phyloP scores from a whole-genome alignment of 2,888 invertebrate species.

The Artemia sp. region DNA sequence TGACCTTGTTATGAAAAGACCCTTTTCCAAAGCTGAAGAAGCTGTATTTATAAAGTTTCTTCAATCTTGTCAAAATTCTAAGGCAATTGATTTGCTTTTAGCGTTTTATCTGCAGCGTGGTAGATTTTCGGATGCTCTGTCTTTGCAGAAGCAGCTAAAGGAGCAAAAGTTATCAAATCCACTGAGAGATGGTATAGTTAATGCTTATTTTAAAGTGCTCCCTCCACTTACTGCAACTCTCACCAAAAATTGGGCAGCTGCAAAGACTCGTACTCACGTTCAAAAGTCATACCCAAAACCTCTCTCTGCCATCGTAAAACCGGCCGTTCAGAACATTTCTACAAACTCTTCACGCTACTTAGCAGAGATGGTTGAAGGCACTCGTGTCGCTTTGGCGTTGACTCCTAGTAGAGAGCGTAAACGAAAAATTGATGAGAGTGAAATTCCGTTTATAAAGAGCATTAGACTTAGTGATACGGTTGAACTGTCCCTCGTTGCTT shows the following conservation, averaged over 20 bases:
- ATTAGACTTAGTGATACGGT: neutral
- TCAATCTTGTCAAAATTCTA: neutral
- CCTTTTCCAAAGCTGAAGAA: neutral
- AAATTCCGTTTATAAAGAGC: neutral
- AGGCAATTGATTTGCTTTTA: neutral
- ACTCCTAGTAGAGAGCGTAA: conserved; percentile 3
- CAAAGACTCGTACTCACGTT: neutral
- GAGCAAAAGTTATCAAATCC: neutral
- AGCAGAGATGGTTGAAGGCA: conserved; percentile 1
- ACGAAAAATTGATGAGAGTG: neutral
- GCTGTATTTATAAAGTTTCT: conserved; percentile 15
- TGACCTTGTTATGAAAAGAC: conserved; percentile 9
- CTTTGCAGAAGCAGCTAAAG: conserved; percentile 8
- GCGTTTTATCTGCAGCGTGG: conserved; percentile 9
- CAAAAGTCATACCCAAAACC: conserved; percentile 7
- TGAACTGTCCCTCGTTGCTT: neutral
- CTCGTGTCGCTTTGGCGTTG: neutral
- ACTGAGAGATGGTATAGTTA: neutral
- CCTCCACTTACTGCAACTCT: conserved; percentile 1
- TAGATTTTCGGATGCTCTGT: neutral
- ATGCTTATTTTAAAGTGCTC: neutral
- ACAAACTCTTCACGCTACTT: conserved; percentile 5
- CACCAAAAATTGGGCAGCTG: neutral
- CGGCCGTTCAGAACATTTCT: neutral
- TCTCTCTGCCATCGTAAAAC: neutral